Percentiles rank a stretch among this genome's conserved stretches.
These are phyloP conservation scores for Callyntrura guangdongensis DNA, from an alignment of 2,888 invertebrate genomes.

Conservation along the genomic window DNA sequence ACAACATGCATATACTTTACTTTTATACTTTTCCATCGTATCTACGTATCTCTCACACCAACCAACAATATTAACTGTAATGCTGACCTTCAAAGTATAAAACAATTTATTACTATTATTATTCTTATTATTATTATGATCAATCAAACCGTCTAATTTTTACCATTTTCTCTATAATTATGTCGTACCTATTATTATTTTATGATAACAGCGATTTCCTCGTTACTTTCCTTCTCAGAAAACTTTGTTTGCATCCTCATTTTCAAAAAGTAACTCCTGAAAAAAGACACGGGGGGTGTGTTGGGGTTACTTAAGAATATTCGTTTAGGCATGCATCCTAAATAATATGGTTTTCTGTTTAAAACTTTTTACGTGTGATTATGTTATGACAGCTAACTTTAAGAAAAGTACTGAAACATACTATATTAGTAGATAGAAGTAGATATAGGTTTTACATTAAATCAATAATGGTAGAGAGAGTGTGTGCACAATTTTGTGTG, in stretches of 20 bases:
- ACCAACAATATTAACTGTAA: background rate
- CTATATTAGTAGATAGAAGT: background rate
- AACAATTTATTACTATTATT: background rate
- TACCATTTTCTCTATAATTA: background rate
- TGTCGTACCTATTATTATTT: background rate
- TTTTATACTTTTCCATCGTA: conserved; percentile 54
- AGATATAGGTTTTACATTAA: background rate
- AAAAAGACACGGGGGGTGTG: background rate
- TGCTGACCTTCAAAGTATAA: conserved; percentile 9
- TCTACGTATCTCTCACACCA: conserved; percentile 30
- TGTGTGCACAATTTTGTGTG: conserved; percentile 29
- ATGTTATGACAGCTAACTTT: too few species aligned
- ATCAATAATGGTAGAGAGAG: background rate
- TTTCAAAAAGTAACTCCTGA: too few species aligned
- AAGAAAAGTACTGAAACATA: conserved; percentile 18
- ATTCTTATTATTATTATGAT: background rate
- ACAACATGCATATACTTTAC: conserved; percentile 26
- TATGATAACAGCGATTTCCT: background rate
- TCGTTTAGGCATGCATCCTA: background rate
- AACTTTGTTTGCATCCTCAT: too few species aligned
- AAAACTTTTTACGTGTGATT: background rate
- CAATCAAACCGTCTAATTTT: background rate
- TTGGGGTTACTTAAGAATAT: too few species aligned
- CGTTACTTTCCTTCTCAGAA: background rate
- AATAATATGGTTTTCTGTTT: background rate